Conservation (phyloP, 2,888 invertebrate species). For the Ashinkailepas kermadecensis region DNA sequence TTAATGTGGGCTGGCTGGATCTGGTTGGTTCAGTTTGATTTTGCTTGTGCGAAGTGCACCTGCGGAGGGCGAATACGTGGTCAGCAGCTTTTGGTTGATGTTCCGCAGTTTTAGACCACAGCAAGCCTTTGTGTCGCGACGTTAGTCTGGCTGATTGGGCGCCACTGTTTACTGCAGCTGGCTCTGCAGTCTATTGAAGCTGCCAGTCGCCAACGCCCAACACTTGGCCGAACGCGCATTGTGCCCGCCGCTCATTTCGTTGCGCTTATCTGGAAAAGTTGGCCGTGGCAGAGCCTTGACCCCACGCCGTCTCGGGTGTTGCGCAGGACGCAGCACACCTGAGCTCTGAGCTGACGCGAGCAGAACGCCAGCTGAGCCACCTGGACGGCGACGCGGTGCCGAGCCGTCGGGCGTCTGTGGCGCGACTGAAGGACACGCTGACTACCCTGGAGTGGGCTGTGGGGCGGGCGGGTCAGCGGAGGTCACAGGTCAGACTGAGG, state of each 20-base stretch:
- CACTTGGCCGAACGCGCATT: too few relatives aligned
- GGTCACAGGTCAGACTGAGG: background rate
- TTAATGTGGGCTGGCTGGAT: too few relatives aligned
- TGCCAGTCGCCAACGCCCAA: too few relatives aligned
- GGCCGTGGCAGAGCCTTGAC: background rate
- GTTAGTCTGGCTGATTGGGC: too few relatives aligned
- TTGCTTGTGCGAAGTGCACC: too few relatives aligned
- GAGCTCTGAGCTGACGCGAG: background rate
- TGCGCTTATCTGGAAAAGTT: background rate
- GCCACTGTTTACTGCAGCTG: too few relatives aligned
- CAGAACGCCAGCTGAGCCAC: background rate
- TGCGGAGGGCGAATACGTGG: too few relatives aligned
- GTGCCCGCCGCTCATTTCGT: background rate
- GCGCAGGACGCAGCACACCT: constrained; percentile 1
- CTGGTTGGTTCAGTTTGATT: too few relatives aligned
- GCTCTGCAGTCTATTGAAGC: too few relatives aligned
- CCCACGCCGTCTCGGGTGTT: background rate
- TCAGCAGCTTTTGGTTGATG: too few relatives aligned
- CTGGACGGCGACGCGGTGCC: background rate
- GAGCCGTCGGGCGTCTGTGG: background rate
- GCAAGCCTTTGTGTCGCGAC: too few relatives aligned
- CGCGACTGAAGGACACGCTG: background rate
- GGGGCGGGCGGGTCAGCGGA: background rate
- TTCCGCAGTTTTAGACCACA: too few relatives aligned
- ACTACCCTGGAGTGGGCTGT: background rate